These are phyloP conservation scores for Centroberyx gerrardi DNA, from an alignment of 2,797 vertebrate genomes.

Conservation along the genomic window DNA sequence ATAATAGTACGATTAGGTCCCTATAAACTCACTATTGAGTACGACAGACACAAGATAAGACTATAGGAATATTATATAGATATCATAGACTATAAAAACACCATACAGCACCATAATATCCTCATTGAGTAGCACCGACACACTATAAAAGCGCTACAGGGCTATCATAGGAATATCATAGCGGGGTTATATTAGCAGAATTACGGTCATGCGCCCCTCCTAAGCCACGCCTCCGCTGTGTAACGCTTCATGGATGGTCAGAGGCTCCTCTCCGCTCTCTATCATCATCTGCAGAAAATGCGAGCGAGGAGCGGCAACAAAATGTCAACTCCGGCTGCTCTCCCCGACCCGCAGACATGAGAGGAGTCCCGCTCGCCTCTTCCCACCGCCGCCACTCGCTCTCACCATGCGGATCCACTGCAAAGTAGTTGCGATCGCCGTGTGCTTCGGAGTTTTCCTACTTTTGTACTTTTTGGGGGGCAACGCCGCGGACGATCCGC, in stretches of 20 bases:
- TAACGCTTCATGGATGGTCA: conserved; percentile 73
- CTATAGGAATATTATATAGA: too few species aligned
- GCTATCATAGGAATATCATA: background rate
- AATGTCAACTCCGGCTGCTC: conserved; percentile 66
- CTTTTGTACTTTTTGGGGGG: conserved; percentile 88
- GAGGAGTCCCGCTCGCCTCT: conserved; percentile 52
- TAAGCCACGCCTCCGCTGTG: conserved; percentile 75
- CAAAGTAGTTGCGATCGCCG: conserved; percentile 81
- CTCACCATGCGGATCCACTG: conserved; percentile 86
- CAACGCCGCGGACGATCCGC: conserved; percentile 81
- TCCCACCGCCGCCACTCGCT: conserved; percentile 60
- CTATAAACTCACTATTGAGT: too few species aligned
- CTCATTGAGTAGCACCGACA: too few species aligned
- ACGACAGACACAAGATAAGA: too few species aligned
- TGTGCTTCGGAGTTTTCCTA: conserved; percentile 87
- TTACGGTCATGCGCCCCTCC: conserved; percentile 74
- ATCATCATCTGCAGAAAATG: conserved; percentile 79
- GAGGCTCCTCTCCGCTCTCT: conserved; percentile 69
- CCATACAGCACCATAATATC: too few species aligned
- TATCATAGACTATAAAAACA: too few species aligned
- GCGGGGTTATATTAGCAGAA: background rate
- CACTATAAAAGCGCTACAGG: too few species aligned
- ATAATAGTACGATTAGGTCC: too few species aligned
- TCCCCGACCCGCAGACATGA: conserved; percentile 75
- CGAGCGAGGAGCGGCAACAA: conserved; percentile 73